Evolutionary conservation across 2,113 vertebrate species (phyloP).

Genomic region (Hippocampus zosterae): DNA sequence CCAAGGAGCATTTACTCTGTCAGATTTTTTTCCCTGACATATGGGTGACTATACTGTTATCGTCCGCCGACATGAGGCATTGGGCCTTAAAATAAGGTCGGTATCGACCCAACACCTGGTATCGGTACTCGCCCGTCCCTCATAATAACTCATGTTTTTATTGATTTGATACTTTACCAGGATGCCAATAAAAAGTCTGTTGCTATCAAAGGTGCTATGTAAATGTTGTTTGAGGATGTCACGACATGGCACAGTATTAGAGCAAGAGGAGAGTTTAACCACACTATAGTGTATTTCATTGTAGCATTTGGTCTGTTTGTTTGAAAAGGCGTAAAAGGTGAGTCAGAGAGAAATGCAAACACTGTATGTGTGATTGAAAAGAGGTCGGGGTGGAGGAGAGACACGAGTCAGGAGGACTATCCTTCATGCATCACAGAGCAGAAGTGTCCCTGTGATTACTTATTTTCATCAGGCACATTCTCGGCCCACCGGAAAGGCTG

Average conservation of each 20-base stretch:
- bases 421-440: slow-evolving; percentile 37
- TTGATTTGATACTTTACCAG: neutral
- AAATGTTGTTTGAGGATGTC: neutral
- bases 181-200: neutral
- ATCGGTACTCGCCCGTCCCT: neutral
- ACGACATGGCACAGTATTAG: neutral
- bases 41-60: too few relatives aligned
- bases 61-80: too few relatives aligned
- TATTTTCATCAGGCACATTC: slow-evolving; percentile 23
- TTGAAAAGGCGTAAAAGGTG: neutral
- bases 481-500: slow-evolving; percentile 1
- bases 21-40: too few relatives aligned
- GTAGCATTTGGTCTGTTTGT: neutral
- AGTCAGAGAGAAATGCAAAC: neutral
- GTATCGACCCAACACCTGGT: too few relatives aligned
- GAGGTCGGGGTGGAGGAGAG: neutral
- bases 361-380: neutral
- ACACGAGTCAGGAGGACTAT: slow-evolving; percentile 9
- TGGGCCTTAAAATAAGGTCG: neutral
- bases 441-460: slow-evolving; percentile 26
- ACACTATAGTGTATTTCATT: neutral
- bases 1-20: too few relatives aligned
- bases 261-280: neutral
- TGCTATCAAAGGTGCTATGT: too few relatives aligned
- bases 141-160: neutral